Evolutionary conservation across 2,113 vertebrate genomes (phyloP).

Genomic region (Sorex fumeus): DNA sequence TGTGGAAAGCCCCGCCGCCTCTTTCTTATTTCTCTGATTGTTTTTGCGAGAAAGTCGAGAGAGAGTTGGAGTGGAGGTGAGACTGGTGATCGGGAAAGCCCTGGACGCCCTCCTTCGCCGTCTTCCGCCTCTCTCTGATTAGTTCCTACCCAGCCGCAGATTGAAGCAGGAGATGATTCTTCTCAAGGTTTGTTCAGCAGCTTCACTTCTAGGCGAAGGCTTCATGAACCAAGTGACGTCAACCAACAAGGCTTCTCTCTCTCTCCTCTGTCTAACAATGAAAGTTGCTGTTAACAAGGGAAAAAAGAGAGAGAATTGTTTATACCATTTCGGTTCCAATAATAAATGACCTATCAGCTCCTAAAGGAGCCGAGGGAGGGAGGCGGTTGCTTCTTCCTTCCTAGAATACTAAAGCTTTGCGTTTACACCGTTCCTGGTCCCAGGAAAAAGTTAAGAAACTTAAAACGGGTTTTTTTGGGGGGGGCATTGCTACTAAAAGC

Average conservation of each 20-base stretch:
- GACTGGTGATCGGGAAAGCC: conserved; percentile 75
- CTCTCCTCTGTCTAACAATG: conserved; percentile 91
- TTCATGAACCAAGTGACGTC: conserved; percentile 94
- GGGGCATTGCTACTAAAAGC: conserved; percentile 70
- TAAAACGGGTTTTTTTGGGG: conserved; percentile 57
- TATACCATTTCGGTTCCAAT: conserved; percentile 81
- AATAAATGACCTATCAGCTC: conserved; percentile 82
- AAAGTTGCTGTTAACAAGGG: conserved; percentile 90
- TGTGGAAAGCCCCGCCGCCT: conserved; percentile 70
- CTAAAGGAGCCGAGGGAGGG: conserved; percentile 66
- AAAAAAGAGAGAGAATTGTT: conserved; percentile 84
- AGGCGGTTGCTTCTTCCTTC: conserved; percentile 69
- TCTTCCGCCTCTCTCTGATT: conserved; percentile 85
- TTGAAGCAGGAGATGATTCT: conserved; percentile 93
- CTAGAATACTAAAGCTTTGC: conserved; percentile 72
- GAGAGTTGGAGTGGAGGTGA: conserved; percentile 84
- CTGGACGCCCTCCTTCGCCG: conserved; percentile 70
- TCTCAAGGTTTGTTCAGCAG: conserved; percentile 95
- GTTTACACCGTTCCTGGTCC: conserved; percentile 73
- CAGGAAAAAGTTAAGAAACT: conserved; percentile 84
- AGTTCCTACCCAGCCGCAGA: conserved; percentile 93
- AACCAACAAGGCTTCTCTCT: conserved; percentile 91
- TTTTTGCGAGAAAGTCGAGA: conserved; percentile 79
- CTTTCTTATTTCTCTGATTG: conserved; percentile 76
- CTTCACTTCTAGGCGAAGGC: conserved; percentile 94